phyloP scores from a whole-genome alignment of 2,797 vertebrate species.

The Phoeniculus purpureus region DNA sequence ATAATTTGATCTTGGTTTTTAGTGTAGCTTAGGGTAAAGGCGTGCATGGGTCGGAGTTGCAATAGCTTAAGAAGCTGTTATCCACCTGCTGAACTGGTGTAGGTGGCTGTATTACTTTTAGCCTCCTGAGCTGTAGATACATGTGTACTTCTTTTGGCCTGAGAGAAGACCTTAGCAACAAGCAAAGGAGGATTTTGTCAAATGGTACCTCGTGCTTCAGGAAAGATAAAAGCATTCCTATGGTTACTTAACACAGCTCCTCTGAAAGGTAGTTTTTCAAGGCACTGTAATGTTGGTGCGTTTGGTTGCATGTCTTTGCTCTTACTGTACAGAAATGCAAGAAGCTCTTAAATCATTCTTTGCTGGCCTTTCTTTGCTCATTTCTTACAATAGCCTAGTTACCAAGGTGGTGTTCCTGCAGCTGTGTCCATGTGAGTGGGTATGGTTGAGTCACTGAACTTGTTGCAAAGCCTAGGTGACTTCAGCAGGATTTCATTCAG shows the following conservation, averaged over 20 bases:
- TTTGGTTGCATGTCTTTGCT: not conserved
- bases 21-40: constrained; percentile 9
- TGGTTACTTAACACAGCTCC: not conserved
- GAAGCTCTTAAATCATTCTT: not conserved
- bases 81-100: not conserved
- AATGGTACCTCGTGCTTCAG: not conserved
- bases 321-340: not conserved
- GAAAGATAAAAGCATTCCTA: not conserved
- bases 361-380: not conserved
- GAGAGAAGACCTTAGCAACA: not conserved
- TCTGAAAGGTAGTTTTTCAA: not conserved
- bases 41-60: not conserved
- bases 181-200: not conserved
- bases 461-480: not conserved
- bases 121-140: not conserved
- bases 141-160: not conserved
- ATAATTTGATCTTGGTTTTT: constrained; percentile 47
- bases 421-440: not conserved
- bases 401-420: not conserved
- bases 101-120: not conserved
- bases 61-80: constrained; percentile 20
- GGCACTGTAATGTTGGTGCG: not conserved
- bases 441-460: not conserved
- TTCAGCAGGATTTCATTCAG: not conserved
- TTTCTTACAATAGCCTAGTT: not conserved